Evolutionary conservation across 2,113 vertebrate species (phyloP), one percentile per base, ranked within the genome.

Genomic region (Pteruthius melanotis): DNA sequence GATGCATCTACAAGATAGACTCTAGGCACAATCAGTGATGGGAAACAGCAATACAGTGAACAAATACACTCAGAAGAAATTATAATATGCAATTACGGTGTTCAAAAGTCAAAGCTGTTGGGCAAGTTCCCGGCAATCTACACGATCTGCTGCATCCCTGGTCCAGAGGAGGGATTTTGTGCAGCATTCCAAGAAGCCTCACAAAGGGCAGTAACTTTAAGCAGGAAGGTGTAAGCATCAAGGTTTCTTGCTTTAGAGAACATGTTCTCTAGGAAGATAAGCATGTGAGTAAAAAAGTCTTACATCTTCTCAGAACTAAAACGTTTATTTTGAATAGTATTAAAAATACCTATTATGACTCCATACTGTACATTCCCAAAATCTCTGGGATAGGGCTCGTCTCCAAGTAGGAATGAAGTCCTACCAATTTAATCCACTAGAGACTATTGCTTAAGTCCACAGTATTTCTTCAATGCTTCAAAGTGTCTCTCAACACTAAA

Each of bases 1-100:
- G 28, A 30, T 6, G 2, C 27, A 49, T 4, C 53, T 44, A 30
- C 0, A 1, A 76, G 47, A 42, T 0, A 3, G 13, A 45, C 31
- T 63, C 44, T 13, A 61, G 44, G 26, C 39, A 45, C 0, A 0
- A 54, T 15, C 44, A 50, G 35, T 37, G 61, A 75, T 8, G 3
- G 17, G 22, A 76, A 79, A 44, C 7, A 72, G 53, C 6, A 64
- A 20, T 37, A 47, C 26, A 35, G 31, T 19, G 61, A 79, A 79
- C n/a, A 87, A 83, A 49, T 14, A 35, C 10, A 17, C 27, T 47
- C 37, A 78, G 59, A 63, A 63, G 35, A 77, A 15, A 45, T 15
- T 50, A 3, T 1, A 87, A 53, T 10, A 14, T 6, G 20, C 10
- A 89, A 49, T 47, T 45, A 49, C 5, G 26, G 10, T 42, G 17